These are phyloP conservation scores for Latrodectus elegans DNA, from an alignment of 2,888 invertebrate species.

Conservation along the genomic window DNA sequence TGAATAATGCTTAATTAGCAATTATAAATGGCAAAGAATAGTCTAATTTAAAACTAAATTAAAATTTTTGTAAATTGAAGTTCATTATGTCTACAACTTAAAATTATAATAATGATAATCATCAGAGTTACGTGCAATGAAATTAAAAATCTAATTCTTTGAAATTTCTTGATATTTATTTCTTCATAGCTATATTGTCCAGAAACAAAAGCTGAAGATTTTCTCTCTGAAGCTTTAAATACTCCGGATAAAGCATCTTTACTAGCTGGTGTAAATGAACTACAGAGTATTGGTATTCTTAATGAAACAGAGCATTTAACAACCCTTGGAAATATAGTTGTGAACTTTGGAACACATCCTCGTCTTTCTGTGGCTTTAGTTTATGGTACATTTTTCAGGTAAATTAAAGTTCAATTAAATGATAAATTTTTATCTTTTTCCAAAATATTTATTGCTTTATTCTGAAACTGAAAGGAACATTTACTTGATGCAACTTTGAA, in stretches of 20 bases:
- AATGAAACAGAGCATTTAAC: conserved; percentile 80
- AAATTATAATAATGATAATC: too few species aligned
- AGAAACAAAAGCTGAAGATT: conserved; percentile 75
- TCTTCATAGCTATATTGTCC: conserved; percentile 69
- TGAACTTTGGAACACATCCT: conserved; percentile 79
- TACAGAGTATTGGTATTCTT: conserved; percentile 82
- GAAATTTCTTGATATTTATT: background rate
- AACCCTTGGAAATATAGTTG: conserved; percentile 79
- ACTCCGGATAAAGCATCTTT: conserved; percentile 80
- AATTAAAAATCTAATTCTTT: too few species aligned
- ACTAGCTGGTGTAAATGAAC: conserved; percentile 79
- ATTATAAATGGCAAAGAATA: too few species aligned
- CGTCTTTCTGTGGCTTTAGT: conserved; percentile 80
- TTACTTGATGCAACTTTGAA: background rate
- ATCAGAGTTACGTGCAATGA: too few species aligned
- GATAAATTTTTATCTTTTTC: background rate
- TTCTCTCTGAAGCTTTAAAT: conserved; percentile 80
- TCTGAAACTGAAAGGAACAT: too few species aligned
- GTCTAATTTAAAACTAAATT: too few species aligned
- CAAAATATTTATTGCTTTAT: too few species aligned
- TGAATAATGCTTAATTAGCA: too few species aligned
- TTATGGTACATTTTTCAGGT: conserved; percentile 77
- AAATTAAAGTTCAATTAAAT: conserved; percentile 71
- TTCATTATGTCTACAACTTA: too few species aligned
- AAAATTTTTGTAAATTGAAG: too few species aligned